Evolutionary conservation across 1,140 invertebrate genomes (phyloP), one percentile per base, ranked within the genome.

Genomic region (Drosophila nigrodunni): DNA sequence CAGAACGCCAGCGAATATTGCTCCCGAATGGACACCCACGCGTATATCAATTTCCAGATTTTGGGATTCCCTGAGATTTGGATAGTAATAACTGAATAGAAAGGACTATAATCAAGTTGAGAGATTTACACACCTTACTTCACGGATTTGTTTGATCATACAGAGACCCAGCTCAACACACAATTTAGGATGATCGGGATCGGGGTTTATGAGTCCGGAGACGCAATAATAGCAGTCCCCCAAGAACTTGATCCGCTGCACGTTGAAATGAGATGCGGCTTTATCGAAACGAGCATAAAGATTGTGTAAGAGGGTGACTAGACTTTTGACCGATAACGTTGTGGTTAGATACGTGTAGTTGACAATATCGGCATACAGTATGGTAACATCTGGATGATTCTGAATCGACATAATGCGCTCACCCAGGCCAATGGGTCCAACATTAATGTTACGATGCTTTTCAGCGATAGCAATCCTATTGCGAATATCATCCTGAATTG

Each of bases 141-240:
- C 95, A 78, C 95, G 95, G 57, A 98, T 98, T 34, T 97, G 97
- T 50, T 95, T 94, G 49, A 98, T 98, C 97, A 98, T 98, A 74
- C 97, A 95, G 0, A 98, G 92, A 3, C 97, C 98, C 57, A 98
- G 94, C 73, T 97, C 94, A 0, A 98, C 96, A 88, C 97, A 98
- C 88, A 96, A 97, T 81, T 97, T 95, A 0, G 97, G 97, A 88
- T 98, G 97, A 64, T 96, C 94, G 3, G 93, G 91, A 50, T 94
- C 95, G 0, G 95, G 94, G 9, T 95, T 94, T 0, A 96, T 96
- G 7, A 98, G 94, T 1, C 97, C 97, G 15, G 96, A 96, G 2
- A 98, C 97, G 90, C 97, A 97, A 91, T 98, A 98, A 90, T 98
- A 98, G 92, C 97, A 98, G 86, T 98, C 97, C 0, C 98, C 97